Evolutionary conservation across 1,140 invertebrate species (phyloP).

Genomic region (Pomacea maculata): DNA sequence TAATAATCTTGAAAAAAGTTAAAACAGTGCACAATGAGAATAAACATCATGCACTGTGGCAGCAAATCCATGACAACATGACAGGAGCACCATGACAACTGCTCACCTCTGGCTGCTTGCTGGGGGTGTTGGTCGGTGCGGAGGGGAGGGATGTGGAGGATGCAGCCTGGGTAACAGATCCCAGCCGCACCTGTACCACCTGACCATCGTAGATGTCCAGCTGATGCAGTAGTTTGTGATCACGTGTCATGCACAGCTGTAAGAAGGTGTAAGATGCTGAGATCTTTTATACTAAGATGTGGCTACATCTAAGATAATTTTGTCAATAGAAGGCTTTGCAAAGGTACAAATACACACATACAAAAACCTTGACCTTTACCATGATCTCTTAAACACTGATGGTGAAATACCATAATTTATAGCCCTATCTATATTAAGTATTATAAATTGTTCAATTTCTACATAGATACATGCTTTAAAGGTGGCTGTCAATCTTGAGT

Average conservation of each 20-base stretch:
- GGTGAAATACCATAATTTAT: too few species aligned
- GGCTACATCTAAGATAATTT: too few species aligned
- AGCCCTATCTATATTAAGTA: too few species aligned
- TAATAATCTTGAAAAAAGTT: background rate
- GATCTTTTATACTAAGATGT: too few species aligned
- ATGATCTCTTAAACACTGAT: too few species aligned
- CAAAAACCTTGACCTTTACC: too few species aligned
- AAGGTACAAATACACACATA: too few species aligned
- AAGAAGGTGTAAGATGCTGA: too few species aligned
- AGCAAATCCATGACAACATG: too few species aligned
- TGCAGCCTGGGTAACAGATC: constrained; percentile 48
- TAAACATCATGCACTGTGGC: background rate
- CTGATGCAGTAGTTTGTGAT: constrained; percentile 66
- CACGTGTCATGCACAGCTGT: constrained; percentile 58
- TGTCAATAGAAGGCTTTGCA: too few species aligned
- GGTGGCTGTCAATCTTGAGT: too few species aligned
- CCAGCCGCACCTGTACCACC: constrained; percentile 55
- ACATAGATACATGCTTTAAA: background rate
- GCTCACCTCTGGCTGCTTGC: constrained; percentile 24
- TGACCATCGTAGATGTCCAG: constrained; percentile 64
- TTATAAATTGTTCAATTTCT: background rate
- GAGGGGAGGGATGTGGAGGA: constrained; percentile 32
- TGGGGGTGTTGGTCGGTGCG: constrained; percentile 19
- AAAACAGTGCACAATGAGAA: background rate
- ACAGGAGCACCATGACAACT: too few species aligned